Evolutionary conservation across 2,888 invertebrate genomes (phyloP).

Genomic region (Isoperla grammatica): DNA sequence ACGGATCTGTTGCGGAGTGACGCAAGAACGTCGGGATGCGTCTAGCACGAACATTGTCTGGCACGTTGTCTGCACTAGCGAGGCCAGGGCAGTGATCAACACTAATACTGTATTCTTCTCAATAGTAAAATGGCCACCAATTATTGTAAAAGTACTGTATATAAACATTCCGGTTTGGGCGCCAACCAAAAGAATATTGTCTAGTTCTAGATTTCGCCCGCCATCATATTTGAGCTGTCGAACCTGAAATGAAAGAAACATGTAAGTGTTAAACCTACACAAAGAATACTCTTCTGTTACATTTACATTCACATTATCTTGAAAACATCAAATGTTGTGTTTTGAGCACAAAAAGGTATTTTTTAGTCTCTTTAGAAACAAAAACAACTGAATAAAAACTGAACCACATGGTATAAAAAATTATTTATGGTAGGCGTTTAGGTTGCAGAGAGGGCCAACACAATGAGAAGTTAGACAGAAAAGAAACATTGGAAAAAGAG

Average conservation of each 20-base stretch:
- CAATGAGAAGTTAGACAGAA: no score
- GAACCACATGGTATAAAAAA: no score
- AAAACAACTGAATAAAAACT: no score
- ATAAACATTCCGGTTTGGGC: conserved; percentile 93
- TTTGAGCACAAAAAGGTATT: no score
- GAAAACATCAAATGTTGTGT: no score
- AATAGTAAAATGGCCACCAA: conserved; percentile 84
- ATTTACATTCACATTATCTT: no score
- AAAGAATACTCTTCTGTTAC: no score
- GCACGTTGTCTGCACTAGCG: conserved; percentile 80
- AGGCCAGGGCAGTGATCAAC: conserved; percentile 75
- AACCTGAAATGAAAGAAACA: conserved; percentile 47
- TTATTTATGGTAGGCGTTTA: no score
- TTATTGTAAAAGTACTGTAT: conserved; percentile 89
- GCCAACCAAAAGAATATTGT: conserved; percentile 85
- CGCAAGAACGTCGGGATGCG: conserved; percentile 78
- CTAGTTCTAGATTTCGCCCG: conserved; percentile 73
- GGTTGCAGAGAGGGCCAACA: no score
- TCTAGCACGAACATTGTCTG: conserved; percentile 90
- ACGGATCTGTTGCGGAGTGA: conserved; percentile 72
- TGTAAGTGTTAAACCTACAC: no score
- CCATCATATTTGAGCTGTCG: conserved; percentile 80
- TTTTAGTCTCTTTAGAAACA: no score
- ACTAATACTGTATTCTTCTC: conserved; percentile 76
- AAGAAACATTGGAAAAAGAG: no score